Conservation (phyloP, 1,140 invertebrate species). For the Danaus plexippus region DNA sequence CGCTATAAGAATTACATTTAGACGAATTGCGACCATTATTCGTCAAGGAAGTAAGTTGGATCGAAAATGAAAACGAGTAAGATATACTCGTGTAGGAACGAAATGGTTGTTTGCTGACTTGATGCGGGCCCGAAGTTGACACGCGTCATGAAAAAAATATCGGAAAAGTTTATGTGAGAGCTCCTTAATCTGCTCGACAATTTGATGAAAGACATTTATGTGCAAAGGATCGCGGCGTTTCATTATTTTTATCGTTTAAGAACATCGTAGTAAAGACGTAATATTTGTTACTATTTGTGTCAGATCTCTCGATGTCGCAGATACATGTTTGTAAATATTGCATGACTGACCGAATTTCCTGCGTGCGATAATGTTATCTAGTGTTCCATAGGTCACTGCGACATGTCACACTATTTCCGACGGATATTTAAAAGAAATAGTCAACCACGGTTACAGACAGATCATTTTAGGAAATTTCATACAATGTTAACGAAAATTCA, state of each 20-base stretch:
- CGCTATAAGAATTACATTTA: slow-evolving; percentile 20
- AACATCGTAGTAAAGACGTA: too few species aligned
- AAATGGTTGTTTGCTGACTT: slow-evolving; percentile 55
- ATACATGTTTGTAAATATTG: slow-evolving; percentile 29
- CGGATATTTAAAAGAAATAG: slow-evolving; percentile 20
- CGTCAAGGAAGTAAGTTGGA: slow-evolving; percentile 5
- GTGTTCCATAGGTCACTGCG: slow-evolving; percentile 37
- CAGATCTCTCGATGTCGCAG: slow-evolving; percentile 11
- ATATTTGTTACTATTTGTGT: not conserved
- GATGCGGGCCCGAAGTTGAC: slow-evolving; percentile 43
- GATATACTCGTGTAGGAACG: slow-evolving; percentile 28
- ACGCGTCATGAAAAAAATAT: slow-evolving; percentile 63
- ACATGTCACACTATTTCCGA: slow-evolving; percentile 29
- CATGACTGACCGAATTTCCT: slow-evolving; percentile 39
- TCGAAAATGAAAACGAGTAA: slow-evolving; percentile 3
- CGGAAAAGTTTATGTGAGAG: slow-evolving; percentile 45
- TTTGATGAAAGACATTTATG: slow-evolving; percentile 1
- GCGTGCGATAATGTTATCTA: slow-evolving; percentile 38
- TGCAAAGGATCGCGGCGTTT: slow-evolving; percentile 3
- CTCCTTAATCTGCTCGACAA: slow-evolving; percentile 25
- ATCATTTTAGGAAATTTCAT: too few species aligned
- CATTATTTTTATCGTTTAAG: not conserved
- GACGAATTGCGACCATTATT: not conserved
- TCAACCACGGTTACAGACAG: not conserved
- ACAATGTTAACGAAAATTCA: too few species aligned